phyloP scores from a whole-genome alignment of 2,797 vertebrate genomes.

The Crocodylus rhombifer region DNA sequence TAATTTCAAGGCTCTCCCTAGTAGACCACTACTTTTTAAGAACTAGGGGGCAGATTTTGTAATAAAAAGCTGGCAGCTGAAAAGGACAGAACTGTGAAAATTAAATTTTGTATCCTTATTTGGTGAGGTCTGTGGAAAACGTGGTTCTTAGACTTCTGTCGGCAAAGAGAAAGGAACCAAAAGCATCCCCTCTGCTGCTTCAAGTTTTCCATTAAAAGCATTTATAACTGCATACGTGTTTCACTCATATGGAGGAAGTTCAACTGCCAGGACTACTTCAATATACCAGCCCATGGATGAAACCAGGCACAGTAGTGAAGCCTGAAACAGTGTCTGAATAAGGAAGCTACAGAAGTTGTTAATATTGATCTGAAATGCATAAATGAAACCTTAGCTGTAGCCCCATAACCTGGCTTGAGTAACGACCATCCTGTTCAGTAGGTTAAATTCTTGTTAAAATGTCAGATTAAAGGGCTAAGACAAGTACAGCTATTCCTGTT shows the following conservation, averaged over 20 bases:
- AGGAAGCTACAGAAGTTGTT: not conserved
- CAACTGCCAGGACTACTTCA: not conserved
- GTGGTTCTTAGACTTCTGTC: not conserved
- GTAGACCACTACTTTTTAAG: not conserved
- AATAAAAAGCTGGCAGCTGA: not conserved
- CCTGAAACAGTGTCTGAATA: fast-evolving
- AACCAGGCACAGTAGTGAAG: not conserved
- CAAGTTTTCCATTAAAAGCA: not conserved
- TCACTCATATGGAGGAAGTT: not conserved
- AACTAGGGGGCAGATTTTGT: not conserved
- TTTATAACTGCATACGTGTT: not conserved
- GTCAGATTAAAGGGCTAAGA: not conserved
- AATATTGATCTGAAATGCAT: not conserved
- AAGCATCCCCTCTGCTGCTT: not conserved
- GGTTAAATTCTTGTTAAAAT: not conserved
- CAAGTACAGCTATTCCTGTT: not conserved
- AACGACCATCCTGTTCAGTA: not conserved
- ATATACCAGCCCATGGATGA: not conserved
- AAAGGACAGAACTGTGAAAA: not conserved
- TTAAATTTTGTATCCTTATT: not conserved
- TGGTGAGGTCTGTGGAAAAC: not conserved
- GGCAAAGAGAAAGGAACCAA: not conserved
- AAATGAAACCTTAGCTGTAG: not conserved
- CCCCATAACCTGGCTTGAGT: not conserved
- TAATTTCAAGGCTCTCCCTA: not conserved